Base-by-base conservation (phyloP, 1,140 invertebrate species). In the Diplogasteroides magnus region DNA sequence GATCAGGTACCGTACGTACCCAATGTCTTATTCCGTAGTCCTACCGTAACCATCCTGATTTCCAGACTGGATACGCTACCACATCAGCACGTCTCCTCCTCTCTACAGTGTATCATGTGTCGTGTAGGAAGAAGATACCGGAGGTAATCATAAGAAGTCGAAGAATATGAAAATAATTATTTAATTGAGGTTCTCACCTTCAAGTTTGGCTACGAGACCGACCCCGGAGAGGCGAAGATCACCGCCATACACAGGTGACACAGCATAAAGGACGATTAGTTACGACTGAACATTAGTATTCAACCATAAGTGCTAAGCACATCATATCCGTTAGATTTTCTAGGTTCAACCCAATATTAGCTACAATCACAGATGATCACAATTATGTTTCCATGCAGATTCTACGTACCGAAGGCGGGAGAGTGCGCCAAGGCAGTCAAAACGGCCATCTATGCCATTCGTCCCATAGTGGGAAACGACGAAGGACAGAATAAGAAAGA, bases 121-220 rank as follows among this genome's bases (percentile, higher is more conserved):
- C 94, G 0, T 93, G 92, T 13, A 93, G 93, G 82, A 94, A 95
- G 83, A 88, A 89, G 67, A 89, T 92, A 84, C 92, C 93, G 0
- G 91, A 97, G 83, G n/a, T n/a, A n/a, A n/a, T n/a, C n/a, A n/a
- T n/a, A n/a, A n/a, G n/a, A n/a, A n/a, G n/a, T n/a, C n/a, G n/a
- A n/a, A n/a, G n/a, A n/a, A n/a, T n/a, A n/a, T n/a, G n/a, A n/a
- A n/a, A n/a, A n/a, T n/a, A n/a, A n/a, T n/a, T n/a, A n/a, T n/a
- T n/a, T n/a, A n/a, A n/a, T n/a, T n/a, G n/a, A n/a, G n/a, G 84
- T 97, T 69, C 96, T 98, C 70, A 97, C 94, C 2, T 95, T 97
- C 82, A 94, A 94, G 83, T 94, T 94, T 81, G 92, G 92, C 19
- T 87, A 89, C 31, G 88, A 89, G 61, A 87, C 62, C 88, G 90